Base-by-base conservation (phyloP, 2,888 invertebrate species). In the Hetaerina titia region DNA sequence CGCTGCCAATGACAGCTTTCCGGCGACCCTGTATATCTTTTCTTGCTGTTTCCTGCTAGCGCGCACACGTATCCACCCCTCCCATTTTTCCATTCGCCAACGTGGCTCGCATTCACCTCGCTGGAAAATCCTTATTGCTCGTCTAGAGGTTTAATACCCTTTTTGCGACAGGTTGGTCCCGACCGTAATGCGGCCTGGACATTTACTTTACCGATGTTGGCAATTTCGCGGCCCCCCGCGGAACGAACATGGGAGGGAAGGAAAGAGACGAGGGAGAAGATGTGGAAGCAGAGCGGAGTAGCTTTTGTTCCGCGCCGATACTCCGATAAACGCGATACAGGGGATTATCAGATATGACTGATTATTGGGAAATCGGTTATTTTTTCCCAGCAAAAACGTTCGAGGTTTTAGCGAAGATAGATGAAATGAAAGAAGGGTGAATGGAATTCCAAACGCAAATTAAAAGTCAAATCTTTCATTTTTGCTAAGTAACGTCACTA, bases 281-380 rank as follows among this genome's bases (percentile, higher is more conserved):
- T 11, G 6, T 17, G 60, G 60, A 60, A 60, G 60, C 11, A 11
- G 60, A 60, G 11, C 13, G 60, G 60, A 60, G 69, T 69, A 19
- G 69, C 22, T 31, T 81, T 1, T 81, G 15, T 22, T 11, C 81
- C 25, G 31, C 81, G 81, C 81, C 81, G 81, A 81, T 81, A 81
- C 81, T 31, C 81, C 81, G 81, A 81, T 81, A 81, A 81, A 81
- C 81, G 13, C 81, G 81, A 25, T 25, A 7, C 6, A 15, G 31
- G 69, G 69, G 19, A n/a, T 69, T 69, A 69, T 25, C 81, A 81
- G 31, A 81, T 81, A 81, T 81, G 81, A 25, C 81, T 81, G 81
- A 81, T 81, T 81, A 81, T 81, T 31, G 81, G 81, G 31, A 81
- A 81, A 81, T 81, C 81, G 81, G 31, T n/a, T 31, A 81, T 81